Percentiles rank a stretch among this genome's conserved stretches.
phyloP scores from a whole-genome alignment of 2,888 invertebrate species.

The Mycalesis mineus region DNA sequence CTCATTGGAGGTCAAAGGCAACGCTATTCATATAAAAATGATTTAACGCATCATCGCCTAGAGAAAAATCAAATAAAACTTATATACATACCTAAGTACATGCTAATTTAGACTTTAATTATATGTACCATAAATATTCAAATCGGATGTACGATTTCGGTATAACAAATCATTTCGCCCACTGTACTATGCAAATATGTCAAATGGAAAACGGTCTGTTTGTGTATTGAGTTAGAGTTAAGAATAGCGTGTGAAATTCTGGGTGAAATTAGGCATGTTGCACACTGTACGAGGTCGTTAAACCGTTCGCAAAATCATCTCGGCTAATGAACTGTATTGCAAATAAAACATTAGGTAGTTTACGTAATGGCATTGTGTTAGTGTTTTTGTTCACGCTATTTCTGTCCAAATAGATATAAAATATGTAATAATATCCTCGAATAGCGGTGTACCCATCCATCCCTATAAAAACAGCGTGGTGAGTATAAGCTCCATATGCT shows the following conservation, averaged over 20 bases:
- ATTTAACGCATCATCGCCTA: slow-evolving; percentile 10
- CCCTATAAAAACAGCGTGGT: no score
- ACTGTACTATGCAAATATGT: not conserved
- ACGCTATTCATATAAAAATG: slow-evolving; percentile 4
- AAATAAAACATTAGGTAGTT: slow-evolving; percentile 6
- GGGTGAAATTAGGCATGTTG: not conserved
- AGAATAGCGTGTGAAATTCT: not conserved
- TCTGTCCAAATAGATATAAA: not conserved
- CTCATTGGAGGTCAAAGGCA: slow-evolving; percentile 7
- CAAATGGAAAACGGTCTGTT: not conserved
- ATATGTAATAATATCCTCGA: no score
- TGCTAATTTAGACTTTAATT: not conserved
- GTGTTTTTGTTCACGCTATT: not conserved
- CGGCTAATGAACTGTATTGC: slow-evolving; percentile 11
- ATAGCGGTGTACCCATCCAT: no score
- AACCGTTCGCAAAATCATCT: slow-evolving; percentile 8
- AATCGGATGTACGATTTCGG: not conserved
- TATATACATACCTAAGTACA: not conserved
- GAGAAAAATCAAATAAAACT: slow-evolving; percentile 8
- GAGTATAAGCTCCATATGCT: no score
- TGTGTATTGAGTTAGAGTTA: not conserved
- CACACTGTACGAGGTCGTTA: not conserved
- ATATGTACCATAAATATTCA: not conserved
- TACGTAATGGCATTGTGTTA: slow-evolving; percentile 8
- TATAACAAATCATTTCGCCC: not conserved